Conservation (phyloP, 2,888 invertebrate species). For the Spilosoma lubricipeda region DNA sequence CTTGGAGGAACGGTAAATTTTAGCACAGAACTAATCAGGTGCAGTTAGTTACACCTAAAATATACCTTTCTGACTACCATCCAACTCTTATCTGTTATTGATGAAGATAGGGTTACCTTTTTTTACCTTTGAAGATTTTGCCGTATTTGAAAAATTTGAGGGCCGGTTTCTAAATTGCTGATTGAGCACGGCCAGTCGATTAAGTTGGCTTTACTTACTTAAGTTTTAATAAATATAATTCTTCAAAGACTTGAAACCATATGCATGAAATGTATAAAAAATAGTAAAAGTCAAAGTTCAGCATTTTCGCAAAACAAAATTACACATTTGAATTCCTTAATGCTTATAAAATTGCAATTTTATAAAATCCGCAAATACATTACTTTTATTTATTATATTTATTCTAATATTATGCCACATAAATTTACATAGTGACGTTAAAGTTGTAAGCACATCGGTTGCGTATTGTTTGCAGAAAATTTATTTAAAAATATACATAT, state of each 20-base stretch:
- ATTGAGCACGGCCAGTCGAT: no score
- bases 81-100: no score
- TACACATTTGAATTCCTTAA: neutral
- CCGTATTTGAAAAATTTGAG: no score
- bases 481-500: neutral
- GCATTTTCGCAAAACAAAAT: neutral
- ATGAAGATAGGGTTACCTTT: no score
- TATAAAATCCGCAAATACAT: neutral
- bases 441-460: neutral
- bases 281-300: neutral
- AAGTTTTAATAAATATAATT: neutral
- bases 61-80: no score
- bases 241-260: neutral
- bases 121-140: no score
- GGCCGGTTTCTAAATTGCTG: no score
- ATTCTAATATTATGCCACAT: neutral
- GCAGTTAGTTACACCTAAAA: no score
- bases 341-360: neutral
- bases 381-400: neutral
- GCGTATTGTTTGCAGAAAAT: neutral
- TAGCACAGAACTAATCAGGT: no score
- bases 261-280: neutral
- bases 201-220: neutral
- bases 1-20: neutral
- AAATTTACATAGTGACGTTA: neutral